Percentiles rank a stretch among this genome's conserved stretches.
Conservation (phyloP, 2,797 vertebrate genomes). For the Gambelia wislizenii region DNA sequence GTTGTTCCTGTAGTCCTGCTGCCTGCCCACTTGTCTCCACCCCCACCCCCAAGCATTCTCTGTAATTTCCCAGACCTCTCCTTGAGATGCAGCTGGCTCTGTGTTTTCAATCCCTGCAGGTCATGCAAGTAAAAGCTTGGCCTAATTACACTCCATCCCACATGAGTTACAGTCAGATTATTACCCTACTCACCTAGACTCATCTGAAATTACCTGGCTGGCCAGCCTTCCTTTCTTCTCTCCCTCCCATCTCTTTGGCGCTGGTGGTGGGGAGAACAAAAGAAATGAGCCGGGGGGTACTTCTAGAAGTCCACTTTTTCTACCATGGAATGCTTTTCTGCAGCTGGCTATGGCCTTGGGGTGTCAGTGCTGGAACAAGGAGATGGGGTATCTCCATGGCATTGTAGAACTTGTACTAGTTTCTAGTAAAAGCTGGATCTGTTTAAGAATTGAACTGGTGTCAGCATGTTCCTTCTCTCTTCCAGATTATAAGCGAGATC, state of each 20-base stretch:
- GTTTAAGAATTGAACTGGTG: not conserved
- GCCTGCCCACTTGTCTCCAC: not conserved
- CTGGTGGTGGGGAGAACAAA: not conserved
- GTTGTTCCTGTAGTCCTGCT: not conserved
- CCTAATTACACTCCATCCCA: not conserved
- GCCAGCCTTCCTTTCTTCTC: not conserved
- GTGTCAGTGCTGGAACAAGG: not conserved
- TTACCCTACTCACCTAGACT: not conserved
- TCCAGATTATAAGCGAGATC: conserved; percentile 82
- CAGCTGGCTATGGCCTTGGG: not conserved
- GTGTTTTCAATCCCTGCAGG: not conserved
- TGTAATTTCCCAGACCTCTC: not conserved
- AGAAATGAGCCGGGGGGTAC: not conserved
- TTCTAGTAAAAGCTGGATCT: not conserved
- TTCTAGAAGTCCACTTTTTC: not conserved
- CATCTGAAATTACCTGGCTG: not conserved
- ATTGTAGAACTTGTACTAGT: not conserved
- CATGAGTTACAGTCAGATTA: not conserved
- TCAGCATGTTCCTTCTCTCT: conserved; percentile 34
- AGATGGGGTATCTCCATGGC: too few species aligned
- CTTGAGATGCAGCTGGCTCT: not conserved
- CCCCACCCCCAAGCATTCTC: not conserved
- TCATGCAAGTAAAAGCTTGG: not conserved
- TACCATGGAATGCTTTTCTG: not conserved
- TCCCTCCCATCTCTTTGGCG: not conserved